These are phyloP conservation scores for Apis dorsata DNA, from an alignment of 1,140 invertebrate genomes.

Conservation along the genomic window DNA sequence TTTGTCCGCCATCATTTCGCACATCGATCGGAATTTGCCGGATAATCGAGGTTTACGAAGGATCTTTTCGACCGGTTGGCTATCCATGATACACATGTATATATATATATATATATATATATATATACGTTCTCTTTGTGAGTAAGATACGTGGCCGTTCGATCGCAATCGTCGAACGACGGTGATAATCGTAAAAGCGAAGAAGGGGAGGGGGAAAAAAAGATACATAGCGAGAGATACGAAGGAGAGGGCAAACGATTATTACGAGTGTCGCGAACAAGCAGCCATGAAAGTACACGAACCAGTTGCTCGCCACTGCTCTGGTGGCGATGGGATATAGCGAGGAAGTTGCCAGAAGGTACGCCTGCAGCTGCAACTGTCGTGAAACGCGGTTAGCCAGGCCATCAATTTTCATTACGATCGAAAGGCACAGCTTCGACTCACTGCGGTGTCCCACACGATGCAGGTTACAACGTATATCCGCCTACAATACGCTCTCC, in stretches of 20 bases:
- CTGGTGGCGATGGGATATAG: constrained; percentile 1
- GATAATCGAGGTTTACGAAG: not conserved
- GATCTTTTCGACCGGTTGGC: not conserved
- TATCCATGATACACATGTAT: no score
- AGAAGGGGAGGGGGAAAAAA: constrained; percentile 11
- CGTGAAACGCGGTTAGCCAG: constrained; percentile 62
- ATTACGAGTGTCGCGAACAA: constrained; percentile 46
- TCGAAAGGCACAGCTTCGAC: constrained; percentile 55
- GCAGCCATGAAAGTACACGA: constrained; percentile 30
- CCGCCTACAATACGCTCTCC: not conserved
- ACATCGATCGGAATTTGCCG: not conserved
- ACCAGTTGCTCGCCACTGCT: constrained; percentile 45
- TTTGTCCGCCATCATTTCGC: not conserved
- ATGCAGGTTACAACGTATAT: constrained; percentile 20
- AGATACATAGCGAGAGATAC: not conserved
- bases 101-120: no score
- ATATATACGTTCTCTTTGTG: not conserved
- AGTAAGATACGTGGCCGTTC: not conserved
- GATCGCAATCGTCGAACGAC: constrained; percentile 36
- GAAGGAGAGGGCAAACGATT: constrained; percentile 42
- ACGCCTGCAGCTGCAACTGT: constrained; percentile 53
- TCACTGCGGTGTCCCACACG: not conserved
- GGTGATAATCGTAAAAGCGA: constrained; percentile 45
- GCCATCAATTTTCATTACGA: constrained; percentile 67
- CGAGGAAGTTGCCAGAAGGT: constrained; percentile 48